Evolutionary conservation across 2,888 invertebrate genomes (phyloP), one percentile per base, ranked within the genome.

Genomic region (Oeneis ivallda): DNA sequence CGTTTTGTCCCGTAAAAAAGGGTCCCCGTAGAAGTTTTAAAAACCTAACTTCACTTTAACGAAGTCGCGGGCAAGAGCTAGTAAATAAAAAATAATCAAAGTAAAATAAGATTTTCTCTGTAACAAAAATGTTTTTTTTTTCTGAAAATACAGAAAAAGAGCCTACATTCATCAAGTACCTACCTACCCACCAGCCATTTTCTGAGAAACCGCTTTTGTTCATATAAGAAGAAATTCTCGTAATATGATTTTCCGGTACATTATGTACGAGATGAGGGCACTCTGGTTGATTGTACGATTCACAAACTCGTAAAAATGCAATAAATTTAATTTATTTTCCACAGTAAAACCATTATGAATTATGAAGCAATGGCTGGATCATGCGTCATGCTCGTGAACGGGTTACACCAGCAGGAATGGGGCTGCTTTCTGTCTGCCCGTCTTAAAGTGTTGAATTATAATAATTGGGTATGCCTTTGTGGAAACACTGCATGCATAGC

Each of bases 271-370:
- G 19, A 56, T 56, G 54, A 56, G 13, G 19, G 56, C 56, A 19
- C 19, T 56, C 11, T 19, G 56, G 39, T 41, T 56, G 41, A 41
- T 56, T 56, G 39, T 11, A 41, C 56, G 39, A 56, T 56, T 56
- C 19, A 41, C 56, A 8, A 41, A 56, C 19, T 56, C 56, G 56
- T 56, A 56, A 56, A 56, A 56, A 56, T 56, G 56, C 39, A 54
- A 54, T 54, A 17, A 9, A 4, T 53, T 34, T 15, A 9, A 53
- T 53, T 53, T 54, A 39, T 54, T 54, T 54, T 17, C 39, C 19
- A 19, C 41, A 56, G 41, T 56, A 41, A 56, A 56, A 56, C 11
- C 19, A 6, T 15, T 13, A 37, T 15, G 10, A 13, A 17, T 54
- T 54, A 54, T 47, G 17, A 3, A 1, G n/a, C n/a, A n/a, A n/a